Base-by-base conservation (phyloP, 2,888 invertebrate genomes). In the Ceraclea dissimilis region DNA sequence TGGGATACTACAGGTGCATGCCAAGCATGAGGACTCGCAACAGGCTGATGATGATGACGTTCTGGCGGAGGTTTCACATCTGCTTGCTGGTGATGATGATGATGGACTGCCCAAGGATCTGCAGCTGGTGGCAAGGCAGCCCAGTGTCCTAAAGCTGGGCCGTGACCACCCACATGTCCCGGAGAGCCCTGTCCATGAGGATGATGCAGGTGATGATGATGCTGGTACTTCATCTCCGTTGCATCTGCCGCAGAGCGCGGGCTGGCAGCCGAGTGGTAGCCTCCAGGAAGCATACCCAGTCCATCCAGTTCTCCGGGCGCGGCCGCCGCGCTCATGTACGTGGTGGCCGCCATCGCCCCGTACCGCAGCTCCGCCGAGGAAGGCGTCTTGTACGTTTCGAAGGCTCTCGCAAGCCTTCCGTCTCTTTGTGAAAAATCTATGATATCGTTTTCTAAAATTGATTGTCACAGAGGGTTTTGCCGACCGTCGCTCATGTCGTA, bases 161-260 rank as follows among this genome's bases (percentile, higher is more conserved):
- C 79, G 64, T 79, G 78, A 62, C 79, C 79, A 17, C 79, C 79
- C 31, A 53, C 71, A 66, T 81, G 75, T 67, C 82, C 76, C 65
- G 75, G 70, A 67, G 70, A 63, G 68, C 79, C 76, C 50, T 62
- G 61, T 6, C 60, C 62, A 66, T 83, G 84, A 21, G 51, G 49
- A 65, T 83, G 84, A 65, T 85, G 87, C 69, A 90, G 85, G 70
- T 89, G 88, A 75, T 89, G 90, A 73, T 92, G 93, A 72, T 88
- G 88, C 64, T 90, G 84, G 75, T 95, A 95, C 78, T 95, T 95
- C 93, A 95, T 93, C 76, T 95, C 95, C 68, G 88, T 88, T 68
- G 89, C 89, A 78, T 90, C 90, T 64, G 84, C 82, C 68, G 88
- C 90, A 67, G 87, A 88, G 69, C 90, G 84, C 71, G 91, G 91